phyloP scores from a whole-genome alignment of 2,888 invertebrate genomes.

The Cheilosia vulpina region DNA sequence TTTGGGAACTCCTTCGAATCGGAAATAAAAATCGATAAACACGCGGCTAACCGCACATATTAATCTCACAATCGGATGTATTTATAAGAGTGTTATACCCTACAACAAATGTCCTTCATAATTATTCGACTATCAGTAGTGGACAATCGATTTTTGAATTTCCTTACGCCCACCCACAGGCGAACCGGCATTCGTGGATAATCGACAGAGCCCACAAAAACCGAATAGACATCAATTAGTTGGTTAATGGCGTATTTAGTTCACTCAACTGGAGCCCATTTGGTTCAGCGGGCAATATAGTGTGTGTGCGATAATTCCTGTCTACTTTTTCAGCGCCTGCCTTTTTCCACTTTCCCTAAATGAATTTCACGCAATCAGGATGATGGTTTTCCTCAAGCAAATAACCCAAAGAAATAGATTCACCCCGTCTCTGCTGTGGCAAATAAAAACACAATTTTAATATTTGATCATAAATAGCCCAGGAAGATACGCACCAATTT shows the following conservation, averaged over 20 bases:
- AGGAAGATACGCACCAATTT: conserved; percentile 32
- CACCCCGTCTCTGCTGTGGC: neutral
- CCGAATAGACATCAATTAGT: conserved; percentile 45
- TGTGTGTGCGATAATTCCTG: conserved; percentile 20
- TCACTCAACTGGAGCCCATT: conserved; percentile 30
- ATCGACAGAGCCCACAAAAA: conserved; percentile 7
- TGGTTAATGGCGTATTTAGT: conserved; percentile 36
- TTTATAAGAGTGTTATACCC: conserved; percentile 1
- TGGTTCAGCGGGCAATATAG: conserved; percentile 25
- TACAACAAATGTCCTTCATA: conserved; percentile 24
- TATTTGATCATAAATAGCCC: conserved; percentile 43
- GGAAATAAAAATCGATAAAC: conserved; percentile 48
- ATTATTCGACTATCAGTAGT: conserved; percentile 14
- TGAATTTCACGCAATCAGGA: conserved; percentile 40
- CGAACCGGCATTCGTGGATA: neutral
- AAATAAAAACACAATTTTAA: conserved; percentile 37
- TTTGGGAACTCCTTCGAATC: conserved; percentile 21
- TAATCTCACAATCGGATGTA: neutral
- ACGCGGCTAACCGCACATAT: neutral
- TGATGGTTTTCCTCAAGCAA: conserved; percentile 2
- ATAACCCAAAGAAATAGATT: neutral
- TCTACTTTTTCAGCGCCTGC: neutral
- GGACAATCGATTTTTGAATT: conserved; percentile 25
- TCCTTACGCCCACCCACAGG: neutral
- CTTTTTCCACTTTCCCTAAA: conserved; percentile 29